Base-by-base conservation (phyloP, 2,797 vertebrate species). In the Lemur catta region DNA sequence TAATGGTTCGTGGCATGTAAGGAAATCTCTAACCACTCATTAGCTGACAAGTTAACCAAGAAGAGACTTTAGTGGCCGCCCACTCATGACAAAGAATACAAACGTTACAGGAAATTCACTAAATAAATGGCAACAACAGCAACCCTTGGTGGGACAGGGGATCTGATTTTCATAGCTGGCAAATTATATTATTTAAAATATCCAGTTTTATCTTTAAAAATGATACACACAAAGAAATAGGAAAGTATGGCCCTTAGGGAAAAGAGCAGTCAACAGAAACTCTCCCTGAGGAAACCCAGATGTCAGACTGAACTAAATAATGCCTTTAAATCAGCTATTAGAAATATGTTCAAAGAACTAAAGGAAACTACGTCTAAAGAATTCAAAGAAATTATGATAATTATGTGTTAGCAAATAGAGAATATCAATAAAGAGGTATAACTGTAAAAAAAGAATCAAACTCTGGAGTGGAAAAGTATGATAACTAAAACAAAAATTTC, bases 311-410 rank as follows among this genome's bases (percentile, higher is more conserved):
- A 76, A 50, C 15, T 52, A 52, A 50, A 63, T 12, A 46, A 92
- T 38, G n/a, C 10, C 15, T 55, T 55, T 43, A 55, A 67, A 86
- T 69, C 48, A 38, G 13, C n/a, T 63, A 63, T 30, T 46, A 78
- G 61, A 67, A 43, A 48, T 15, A 46, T 15, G 15, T 78, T 57
- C 71, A 41, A 67, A 85, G 48, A 65, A 92, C 48, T 35, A 55
- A 46, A 84, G 28, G 69, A 72, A 65, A 55, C 48, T 43, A 11
- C 17, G 8, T 67, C 46, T 67, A 67, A 55, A 76, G 30, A 67
- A 46, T 30, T 63, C 8, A 74, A 67, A 33, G 24, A 92, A 76
- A 67, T 92, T n/a, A 55, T 67, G 28, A 84, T 52, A 50, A 76
- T 7, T 48, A 33, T 38, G 55, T 33, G 41, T 65, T 43, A 28